Conservation (phyloP, 2,797 vertebrate species). For the Podargus strigoides region DNA sequence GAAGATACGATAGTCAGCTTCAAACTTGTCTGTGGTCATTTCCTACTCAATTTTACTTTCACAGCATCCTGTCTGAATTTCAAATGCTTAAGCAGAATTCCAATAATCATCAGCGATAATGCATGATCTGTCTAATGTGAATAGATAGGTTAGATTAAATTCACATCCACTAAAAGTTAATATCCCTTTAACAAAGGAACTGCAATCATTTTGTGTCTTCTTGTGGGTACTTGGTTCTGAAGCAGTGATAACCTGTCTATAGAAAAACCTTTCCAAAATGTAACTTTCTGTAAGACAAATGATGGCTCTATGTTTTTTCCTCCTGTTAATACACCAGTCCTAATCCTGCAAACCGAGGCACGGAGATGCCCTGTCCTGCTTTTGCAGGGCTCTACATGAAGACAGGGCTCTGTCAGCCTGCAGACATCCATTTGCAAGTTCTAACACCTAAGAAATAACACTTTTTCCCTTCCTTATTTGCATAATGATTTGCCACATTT, state of each 20-base stretch:
- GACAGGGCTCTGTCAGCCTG: background rate
- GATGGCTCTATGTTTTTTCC: background rate
- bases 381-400: background rate
- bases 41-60: constrained; percentile 11
- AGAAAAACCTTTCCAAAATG: background rate
- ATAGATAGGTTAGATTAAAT: constrained; percentile 11
- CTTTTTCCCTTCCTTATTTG: constrained; percentile 7
- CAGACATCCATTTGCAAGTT: background rate
- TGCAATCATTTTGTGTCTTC: background rate
- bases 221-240: background rate
- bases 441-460: background rate
- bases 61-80: background rate
- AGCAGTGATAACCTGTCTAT: background rate
- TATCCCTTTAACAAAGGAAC: background rate
- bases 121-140: background rate
- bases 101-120: constrained; percentile 5
- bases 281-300: background rate
- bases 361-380: background rate
- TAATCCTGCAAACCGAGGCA: background rate
- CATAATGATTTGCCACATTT: constrained; percentile 22
- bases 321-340: background rate
- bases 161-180: constrained; percentile 6
- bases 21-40: background rate
- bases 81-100: background rate
- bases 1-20: background rate